Evolutionary conservation across 2,797 vertebrate species (phyloP).

Genomic region (Oceanodroma leucorhoa): DNA sequence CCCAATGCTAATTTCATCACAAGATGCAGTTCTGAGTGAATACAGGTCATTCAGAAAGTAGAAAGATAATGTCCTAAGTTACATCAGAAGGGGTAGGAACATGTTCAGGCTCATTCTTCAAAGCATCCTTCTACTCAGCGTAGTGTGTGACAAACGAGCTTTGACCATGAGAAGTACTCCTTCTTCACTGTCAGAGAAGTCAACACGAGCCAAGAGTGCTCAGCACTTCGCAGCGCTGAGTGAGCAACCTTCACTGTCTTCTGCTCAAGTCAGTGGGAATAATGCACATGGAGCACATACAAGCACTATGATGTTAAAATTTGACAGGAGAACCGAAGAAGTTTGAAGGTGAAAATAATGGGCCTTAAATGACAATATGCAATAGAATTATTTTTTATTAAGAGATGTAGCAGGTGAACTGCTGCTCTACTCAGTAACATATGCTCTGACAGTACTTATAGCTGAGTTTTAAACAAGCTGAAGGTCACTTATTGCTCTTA

Average conservation of each 20-base stretch:
- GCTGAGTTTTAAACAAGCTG: background rate
- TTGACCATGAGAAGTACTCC: rapidly evolving
- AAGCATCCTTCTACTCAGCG: background rate
- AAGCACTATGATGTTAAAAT: background rate
- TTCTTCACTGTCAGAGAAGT: background rate
- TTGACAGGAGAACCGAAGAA: background rate
- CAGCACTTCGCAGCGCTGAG: background rate
- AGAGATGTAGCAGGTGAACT: background rate
- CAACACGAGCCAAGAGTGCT: background rate
- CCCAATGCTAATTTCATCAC: background rate
- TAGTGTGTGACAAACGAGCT: background rate
- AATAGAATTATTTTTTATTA: background rate
- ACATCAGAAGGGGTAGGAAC: background rate
- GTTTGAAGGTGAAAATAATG: background rate
- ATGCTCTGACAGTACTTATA: background rate
- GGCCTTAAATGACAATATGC: background rate
- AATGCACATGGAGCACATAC: background rate
- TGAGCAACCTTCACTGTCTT: background rate
- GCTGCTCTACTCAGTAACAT: background rate
- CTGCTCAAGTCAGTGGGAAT: background rate
- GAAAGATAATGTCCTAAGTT: background rate
- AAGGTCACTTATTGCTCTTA: background rate
- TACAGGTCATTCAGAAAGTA: background rate
- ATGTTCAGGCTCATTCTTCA: background rate
- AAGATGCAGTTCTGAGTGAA: background rate